Percentiles rank a stretch among this genome's conserved stretches.
phyloP scores from a whole-genome alignment of 2,797 vertebrate genomes.

The Intellagama lesueurii region DNA sequence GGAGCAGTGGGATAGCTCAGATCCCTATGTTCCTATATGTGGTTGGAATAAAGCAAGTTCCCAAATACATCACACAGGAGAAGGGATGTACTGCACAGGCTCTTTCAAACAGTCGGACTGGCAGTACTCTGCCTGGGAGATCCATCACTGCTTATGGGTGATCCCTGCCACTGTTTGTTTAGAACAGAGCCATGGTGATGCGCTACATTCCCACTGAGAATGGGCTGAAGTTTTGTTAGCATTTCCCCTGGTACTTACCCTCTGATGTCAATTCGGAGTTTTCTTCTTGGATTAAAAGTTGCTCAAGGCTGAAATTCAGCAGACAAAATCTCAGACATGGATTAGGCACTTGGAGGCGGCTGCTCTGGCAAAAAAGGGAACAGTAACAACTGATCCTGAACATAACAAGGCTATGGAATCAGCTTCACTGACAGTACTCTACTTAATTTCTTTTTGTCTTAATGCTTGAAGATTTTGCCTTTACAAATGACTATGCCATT shows the following conservation, averaged over 20 bases:
- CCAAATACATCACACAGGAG: neutral
- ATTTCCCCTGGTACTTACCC: conserved; percentile 25
- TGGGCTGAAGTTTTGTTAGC: neutral
- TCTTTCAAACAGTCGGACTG: neutral
- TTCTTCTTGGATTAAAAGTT: conserved; percentile 14
- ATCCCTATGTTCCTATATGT: neutral
- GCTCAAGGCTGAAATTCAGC: conserved; percentile 9
- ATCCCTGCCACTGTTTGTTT: neutral
- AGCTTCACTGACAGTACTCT: too few relatives aligned
- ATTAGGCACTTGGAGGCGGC: too few relatives aligned
- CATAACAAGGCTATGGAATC: too few relatives aligned
- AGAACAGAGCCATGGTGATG: neutral
- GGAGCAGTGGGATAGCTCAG: too few relatives aligned
- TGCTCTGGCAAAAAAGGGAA: too few relatives aligned
- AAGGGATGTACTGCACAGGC: rapidly evolving
- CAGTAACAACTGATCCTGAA: too few relatives aligned
- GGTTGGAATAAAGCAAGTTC: neutral
- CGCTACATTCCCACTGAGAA: neutral
- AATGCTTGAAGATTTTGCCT: too few relatives aligned
- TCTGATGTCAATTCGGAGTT: conserved; percentile 9
- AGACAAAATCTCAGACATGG: neutral
- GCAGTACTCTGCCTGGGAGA: neutral
- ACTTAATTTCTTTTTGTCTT: too few relatives aligned
- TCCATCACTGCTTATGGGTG: neutral
- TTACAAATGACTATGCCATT: too few relatives aligned